Conservation (phyloP, 1,140 invertebrate species). For the Ooceraea biroi region DNA sequence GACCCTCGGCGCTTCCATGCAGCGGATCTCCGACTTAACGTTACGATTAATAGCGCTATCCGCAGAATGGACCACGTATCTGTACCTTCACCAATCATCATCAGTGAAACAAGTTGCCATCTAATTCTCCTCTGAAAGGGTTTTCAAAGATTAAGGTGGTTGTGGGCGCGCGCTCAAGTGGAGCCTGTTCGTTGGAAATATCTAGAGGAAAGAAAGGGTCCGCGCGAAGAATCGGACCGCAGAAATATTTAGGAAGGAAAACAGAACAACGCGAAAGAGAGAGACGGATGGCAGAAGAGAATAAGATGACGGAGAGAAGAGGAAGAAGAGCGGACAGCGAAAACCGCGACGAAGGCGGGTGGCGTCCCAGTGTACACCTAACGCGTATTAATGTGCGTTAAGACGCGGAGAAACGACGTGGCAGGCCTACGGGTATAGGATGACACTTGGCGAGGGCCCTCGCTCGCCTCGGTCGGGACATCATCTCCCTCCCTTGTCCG, state of each 20-base stretch:
- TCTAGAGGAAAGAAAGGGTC: constrained; percentile 47
- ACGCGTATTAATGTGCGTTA: constrained; percentile 79
- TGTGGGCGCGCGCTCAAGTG: neutral
- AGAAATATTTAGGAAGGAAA: constrained; percentile 39
- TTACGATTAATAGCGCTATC: constrained; percentile 47
- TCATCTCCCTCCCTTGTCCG: constrained; percentile 29
- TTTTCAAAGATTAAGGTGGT: constrained; percentile 21
- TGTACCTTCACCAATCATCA: constrained; percentile 21
- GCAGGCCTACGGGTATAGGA: constrained; percentile 83
- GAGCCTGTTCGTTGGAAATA: constrained; percentile 25
- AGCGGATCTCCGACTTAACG: constrained; percentile 11
- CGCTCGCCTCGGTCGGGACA: constrained; percentile 64
- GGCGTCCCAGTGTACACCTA: constrained; percentile 70
- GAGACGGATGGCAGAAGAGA: neutral
- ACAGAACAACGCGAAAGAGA: neutral
- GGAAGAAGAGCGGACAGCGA: constrained; percentile 45
- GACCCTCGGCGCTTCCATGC: constrained; percentile 2
- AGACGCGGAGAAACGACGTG: constrained; percentile 78
- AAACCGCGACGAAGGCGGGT: constrained; percentile 71
- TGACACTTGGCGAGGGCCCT: constrained; percentile 79
- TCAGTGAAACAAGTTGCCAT: constrained; percentile 31
- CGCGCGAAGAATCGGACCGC: neutral
- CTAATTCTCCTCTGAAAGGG: constrained; percentile 17
- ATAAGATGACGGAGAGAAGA: constrained; percentile 43
- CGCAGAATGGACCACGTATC: constrained; percentile 21